Base-by-base conservation (phyloP, 2,113 vertebrate species). In the Arenaria interpres region DNA sequence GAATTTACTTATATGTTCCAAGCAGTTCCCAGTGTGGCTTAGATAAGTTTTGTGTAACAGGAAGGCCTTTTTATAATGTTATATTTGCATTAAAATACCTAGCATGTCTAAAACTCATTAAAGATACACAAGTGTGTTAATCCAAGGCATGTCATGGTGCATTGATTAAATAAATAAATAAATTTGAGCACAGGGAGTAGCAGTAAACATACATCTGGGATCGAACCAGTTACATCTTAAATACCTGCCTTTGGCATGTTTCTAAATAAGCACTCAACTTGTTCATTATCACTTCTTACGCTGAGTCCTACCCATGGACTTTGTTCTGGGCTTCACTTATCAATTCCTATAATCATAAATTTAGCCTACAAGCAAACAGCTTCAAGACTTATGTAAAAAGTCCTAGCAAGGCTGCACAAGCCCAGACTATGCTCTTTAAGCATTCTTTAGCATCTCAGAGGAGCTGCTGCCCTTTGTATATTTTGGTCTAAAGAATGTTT, bases 401-500 rank as follows among this genome's bases (percentile, higher is more conserved):
- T 43, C 27, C 48, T 35, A 32, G 25, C 22, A 60, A 62, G 28
- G 30, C 45, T 93, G 19, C 32, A 33, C 20, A 62, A 37, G 22
- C 24, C 8, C 22, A 43, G 27, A 20, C 32, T 88, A 12, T 56
- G 27, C 5, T 68, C 32, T 64, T 51, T 46, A 8, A 41, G 3
- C n/a, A 10, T 60, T 76, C n/a, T 33, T 90, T 48, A 62, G 23
- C 14, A 39, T 45, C 20, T 57, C 57, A 62, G 43, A 57, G 45
- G 27, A 80, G 4, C 17, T 88, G 30, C 53, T 83, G 18, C 3
- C 2, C 7, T 43, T 73, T 43, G 18, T 51, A 11, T 39, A 17
- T 22, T 86, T 85, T 54, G 25, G 6, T 67, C 24, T 57, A 22
- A 66, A 28, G 4, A n/a, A 12, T 0, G 0, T 17, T 83, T 66